A percentile compares a stretch with the other conserved stretches of the same genome.
phyloP scores from a whole-genome alignment of 92 coral and sea anemone genomes.

The Hydrozoanthus gracilis region DNA sequence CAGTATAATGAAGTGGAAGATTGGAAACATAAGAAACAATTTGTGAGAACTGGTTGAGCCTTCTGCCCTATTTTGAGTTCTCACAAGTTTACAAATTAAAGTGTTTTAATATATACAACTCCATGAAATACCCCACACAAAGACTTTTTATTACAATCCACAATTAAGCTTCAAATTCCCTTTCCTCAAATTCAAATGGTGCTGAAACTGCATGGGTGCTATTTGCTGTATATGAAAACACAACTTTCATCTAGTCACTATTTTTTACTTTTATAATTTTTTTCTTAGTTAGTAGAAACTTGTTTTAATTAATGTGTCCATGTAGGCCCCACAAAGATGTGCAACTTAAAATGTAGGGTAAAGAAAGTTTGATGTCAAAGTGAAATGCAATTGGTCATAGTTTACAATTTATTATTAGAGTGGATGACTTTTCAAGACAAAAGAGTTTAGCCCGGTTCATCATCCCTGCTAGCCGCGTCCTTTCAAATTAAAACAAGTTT shows the following conservation, averaged over 20 bases:
- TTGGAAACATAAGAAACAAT: not conserved
- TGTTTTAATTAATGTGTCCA: too few species aligned
- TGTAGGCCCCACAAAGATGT: too few species aligned
- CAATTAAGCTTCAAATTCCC: not conserved
- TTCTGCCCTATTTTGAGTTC: not conserved
- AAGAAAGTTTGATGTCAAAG: too few species aligned
- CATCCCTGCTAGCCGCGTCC: constrained; percentile 1
- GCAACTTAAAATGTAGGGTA: too few species aligned
- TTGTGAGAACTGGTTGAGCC: not conserved
- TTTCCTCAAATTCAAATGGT: not conserved
- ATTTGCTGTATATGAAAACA: not conserved
- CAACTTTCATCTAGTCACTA: not conserved
- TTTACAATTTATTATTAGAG: too few species aligned
- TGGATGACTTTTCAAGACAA: too few species aligned
- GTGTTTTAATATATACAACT: not conserved
- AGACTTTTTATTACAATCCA: not conserved
- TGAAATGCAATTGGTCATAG: too few species aligned
- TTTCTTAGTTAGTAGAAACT: not conserved
- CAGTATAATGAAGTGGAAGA: not conserved
- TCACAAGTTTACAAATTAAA: not conserved
- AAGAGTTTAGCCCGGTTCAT: too few species aligned
- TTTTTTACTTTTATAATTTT: too few species aligned
- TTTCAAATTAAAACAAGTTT: not conserved
- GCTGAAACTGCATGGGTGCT: not conserved
- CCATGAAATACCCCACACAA: not conserved